phyloP scores from a whole-genome alignment of 2,888 invertebrate genomes.

The Lysandra coridon region DNA sequence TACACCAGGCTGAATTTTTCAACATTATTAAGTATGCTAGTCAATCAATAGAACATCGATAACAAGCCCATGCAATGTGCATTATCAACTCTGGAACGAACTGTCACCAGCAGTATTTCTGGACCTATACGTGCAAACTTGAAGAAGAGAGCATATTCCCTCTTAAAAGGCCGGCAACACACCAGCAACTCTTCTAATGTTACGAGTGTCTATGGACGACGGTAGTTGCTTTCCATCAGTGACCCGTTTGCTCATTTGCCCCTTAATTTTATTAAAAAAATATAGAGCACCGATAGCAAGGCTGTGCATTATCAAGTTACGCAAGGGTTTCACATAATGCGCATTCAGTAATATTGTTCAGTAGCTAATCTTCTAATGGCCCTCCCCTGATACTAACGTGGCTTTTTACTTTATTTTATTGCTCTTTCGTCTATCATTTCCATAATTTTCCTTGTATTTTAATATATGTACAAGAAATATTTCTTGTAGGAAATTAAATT shows the following conservation, averaged over 20 bases:
- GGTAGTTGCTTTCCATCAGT: too few species aligned
- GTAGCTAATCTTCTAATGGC: conserved; percentile 61
- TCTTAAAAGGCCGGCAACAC: too few species aligned
- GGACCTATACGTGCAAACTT: too few species aligned
- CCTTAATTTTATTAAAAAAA: too few species aligned
- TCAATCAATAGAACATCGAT: neutral
- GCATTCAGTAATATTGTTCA: conserved; percentile 38
- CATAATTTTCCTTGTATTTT: conserved; percentile 29
- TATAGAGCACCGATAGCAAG: neutral
- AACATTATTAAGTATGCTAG: too few species aligned
- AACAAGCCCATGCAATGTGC: neutral
- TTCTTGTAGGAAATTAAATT: neutral
- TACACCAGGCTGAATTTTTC: neutral
- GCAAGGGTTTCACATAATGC: conserved; percentile 24
- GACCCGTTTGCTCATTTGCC: too few species aligned
- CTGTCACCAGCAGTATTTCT: too few species aligned
- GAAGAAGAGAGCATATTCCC: too few species aligned
- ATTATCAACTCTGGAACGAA: neutral
- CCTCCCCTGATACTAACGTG: conserved; percentile 39
- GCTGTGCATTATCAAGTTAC: neutral
- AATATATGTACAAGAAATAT: neutral
- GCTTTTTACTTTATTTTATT: conserved; percentile 33
- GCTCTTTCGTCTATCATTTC: conserved; percentile 30
- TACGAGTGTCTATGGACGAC: too few species aligned
- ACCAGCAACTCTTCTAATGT: too few species aligned